Base-by-base conservation (phyloP, 1,140 invertebrate genomes). In the Bathynomus jamesi region DNA sequence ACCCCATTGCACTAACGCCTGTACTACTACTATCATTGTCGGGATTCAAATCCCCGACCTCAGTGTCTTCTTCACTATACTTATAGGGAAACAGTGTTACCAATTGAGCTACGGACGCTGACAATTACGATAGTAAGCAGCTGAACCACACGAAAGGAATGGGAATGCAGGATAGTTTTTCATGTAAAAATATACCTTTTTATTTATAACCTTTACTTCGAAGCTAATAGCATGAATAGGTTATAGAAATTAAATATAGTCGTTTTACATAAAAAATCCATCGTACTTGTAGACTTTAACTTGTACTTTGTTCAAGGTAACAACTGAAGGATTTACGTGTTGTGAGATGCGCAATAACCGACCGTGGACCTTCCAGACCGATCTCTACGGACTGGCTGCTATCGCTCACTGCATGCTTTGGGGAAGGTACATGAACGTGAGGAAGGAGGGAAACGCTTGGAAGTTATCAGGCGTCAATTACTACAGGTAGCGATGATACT, bases 351-450 rank as follows among this genome's bases (percentile, higher is more conserved):
- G 87, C 78, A 91, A 92, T 72, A 85, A 88, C 53, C 87, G 87
- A 78, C 90, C 92, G 2, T 97, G 95, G 95, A 94, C 90, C 30
- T 96, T 93, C 82, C 94, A 96, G 82, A 84, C 91, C 32, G 94
- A 96, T 84, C 83, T 94, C 74, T 95, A 90, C 84, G 94, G 93
- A 75, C 81, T 95, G 70, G 91, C 91, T 70, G 91, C 90, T 25
- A 91, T 91, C 27, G 89, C 93, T 71, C 90, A 95, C 83, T 90
- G 91, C 61, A 82, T 96, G 72, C 81, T 95, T 25, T 93, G 94
- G 83, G 90, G 91, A 28, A 89, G 89, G 79, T 95, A 95, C 80
- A 95, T 96, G 89, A 89, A 92, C 76, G 86, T 92, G 63, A 86
- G 85, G 32, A 87, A 89, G 79, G 84, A 84, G 69, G 86, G 86